Evolutionary conservation across 2,888 invertebrate genomes (phyloP).

Genomic region (Drosophila engyochracea): DNA sequence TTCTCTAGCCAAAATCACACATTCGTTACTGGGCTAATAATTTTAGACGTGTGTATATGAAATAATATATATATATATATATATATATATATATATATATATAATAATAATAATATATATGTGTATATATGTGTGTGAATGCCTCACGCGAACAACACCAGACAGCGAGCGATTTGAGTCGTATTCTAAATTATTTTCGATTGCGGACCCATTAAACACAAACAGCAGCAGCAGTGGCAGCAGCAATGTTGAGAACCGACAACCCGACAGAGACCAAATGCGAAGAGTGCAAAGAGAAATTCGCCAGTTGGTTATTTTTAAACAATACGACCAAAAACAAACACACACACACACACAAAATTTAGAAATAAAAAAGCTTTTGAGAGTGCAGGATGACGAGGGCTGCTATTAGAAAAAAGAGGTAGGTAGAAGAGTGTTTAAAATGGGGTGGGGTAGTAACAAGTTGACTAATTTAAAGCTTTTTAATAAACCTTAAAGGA

Average conservation of each 20-base stretch:
- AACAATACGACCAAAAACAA: slow-evolving; percentile 42
- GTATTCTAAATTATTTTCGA: slow-evolving; percentile 79
- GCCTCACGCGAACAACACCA: slow-evolving; percentile 54
- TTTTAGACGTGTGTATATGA: slow-evolving; percentile 23
- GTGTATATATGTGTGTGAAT: slow-evolving; percentile 25
- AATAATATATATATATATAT: slow-evolving; percentile 38
- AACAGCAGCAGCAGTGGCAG: neutral
- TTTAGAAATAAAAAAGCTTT: slow-evolving; percentile 64
- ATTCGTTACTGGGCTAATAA: slow-evolving; percentile 38
- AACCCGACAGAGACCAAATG: slow-evolving; percentile 40
- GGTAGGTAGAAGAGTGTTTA: neutral
- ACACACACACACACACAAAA: slow-evolving; percentile 22
- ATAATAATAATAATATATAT: slow-evolving; percentile 44
- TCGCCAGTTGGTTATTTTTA: slow-evolving; percentile 70
- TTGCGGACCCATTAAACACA: slow-evolving; percentile 35
- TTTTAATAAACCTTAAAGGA: slow-evolving; percentile 52
- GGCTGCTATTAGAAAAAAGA: slow-evolving; percentile 19
- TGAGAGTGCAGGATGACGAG: slow-evolving; percentile 47
- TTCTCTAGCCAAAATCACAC: slow-evolving; percentile 18
- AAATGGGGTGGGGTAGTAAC: neutral
- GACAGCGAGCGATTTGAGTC: slow-evolving; percentile 75
- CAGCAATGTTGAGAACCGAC: slow-evolving; percentile 6
- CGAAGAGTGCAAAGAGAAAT: slow-evolving; percentile 66
- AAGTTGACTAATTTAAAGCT: slow-evolving; percentile 58
- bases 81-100: slow-evolving; percentile 36